Evolutionary conservation across 2,113 vertebrate species (phyloP).

Genomic region (Phoenicopterus ruber): DNA sequence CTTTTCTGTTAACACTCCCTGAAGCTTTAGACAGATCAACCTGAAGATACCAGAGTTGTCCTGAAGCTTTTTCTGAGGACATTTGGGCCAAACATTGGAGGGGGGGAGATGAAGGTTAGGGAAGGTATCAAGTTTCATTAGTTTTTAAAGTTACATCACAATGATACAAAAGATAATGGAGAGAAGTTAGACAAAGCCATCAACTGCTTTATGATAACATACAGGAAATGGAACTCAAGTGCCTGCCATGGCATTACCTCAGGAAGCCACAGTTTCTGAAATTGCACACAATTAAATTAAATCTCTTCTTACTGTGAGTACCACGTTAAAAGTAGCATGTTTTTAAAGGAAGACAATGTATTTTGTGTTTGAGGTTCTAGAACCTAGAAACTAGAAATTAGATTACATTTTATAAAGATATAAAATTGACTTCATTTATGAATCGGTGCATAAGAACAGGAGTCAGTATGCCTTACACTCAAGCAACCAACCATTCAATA

Average conservation of each 20-base stretch:
- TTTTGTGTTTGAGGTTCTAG: not conserved
- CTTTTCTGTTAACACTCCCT: not conserved
- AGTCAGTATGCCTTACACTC: not conserved
- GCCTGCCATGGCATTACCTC: not conserved
- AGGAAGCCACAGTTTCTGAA: not conserved
- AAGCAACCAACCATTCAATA: not conserved
- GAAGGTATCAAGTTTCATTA: not conserved
- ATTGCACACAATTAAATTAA: not conserved
- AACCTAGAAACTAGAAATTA: not conserved
- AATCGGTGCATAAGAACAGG: not conserved
- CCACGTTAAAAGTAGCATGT: rapidly evolving
- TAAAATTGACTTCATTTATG: not conserved
- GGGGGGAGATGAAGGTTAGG: rapidly evolving
- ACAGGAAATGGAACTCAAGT: not conserved
- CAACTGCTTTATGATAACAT: not conserved
- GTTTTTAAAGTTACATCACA: not conserved
- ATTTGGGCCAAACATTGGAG: not conserved
- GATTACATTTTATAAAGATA: not conserved
- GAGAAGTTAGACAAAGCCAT: not conserved
- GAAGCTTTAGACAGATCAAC: not conserved
- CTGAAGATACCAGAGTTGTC: not conserved
- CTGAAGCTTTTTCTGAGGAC: not conserved
- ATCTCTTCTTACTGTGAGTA: not conserved
- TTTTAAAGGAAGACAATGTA: not conserved
- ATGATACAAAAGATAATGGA: not conserved